Conservation (phyloP, 2,797 vertebrate genomes). For the Orientallactaga sibirica region DNA sequence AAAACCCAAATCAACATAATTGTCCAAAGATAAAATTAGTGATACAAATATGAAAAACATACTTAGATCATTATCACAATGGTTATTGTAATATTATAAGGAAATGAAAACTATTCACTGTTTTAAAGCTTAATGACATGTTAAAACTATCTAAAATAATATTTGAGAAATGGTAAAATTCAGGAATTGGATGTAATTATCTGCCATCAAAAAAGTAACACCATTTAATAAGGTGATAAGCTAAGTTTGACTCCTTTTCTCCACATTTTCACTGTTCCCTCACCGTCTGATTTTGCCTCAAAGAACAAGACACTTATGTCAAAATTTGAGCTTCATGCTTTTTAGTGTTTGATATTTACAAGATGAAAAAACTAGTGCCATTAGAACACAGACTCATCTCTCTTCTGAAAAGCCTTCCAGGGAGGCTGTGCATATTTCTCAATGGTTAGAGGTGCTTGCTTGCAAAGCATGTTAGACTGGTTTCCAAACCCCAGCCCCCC, state of each 20-base stretch:
- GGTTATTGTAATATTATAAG: neutral
- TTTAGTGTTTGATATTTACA: neutral
- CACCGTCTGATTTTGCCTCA: neutral
- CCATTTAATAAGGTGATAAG: neutral
- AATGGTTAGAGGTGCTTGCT: no score
- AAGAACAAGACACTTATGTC: neutral
- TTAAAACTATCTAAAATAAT: neutral
- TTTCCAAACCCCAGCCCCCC: no score
- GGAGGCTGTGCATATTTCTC: no score
- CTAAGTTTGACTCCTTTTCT: neutral
- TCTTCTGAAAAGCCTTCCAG: neutral
- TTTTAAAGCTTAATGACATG: constrained; percentile 22
- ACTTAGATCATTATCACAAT: neutral
- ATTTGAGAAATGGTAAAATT: neutral
- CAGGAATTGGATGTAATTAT: neutral
- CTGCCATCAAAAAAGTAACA: neutral
- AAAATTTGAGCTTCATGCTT: neutral
- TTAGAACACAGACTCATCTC: neutral
- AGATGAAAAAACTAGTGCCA: neutral
- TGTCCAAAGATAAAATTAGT: constrained; percentile 32
- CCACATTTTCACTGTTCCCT: neutral
- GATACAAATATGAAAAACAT: neutral
- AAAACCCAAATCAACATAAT: neutral
- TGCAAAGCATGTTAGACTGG: no score
- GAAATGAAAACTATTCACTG: neutral